These are phyloP conservation scores for Bungarus multicinctus DNA, from an alignment of 2,113 vertebrate genomes.

Conservation along the genomic window DNA sequence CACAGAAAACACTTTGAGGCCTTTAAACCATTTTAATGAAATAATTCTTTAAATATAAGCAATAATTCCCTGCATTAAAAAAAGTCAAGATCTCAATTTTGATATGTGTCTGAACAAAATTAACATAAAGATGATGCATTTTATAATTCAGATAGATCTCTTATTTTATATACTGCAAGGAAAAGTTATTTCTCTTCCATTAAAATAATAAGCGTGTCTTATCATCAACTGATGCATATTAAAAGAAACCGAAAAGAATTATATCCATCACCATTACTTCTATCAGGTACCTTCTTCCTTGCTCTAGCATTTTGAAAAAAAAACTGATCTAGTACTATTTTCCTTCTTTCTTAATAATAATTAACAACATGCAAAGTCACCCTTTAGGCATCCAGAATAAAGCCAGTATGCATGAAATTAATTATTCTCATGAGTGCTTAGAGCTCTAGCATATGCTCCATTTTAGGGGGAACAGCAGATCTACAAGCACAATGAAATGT, in stretches of 20 bases:
- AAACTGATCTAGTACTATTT: not conserved
- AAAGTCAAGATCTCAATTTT: not conserved
- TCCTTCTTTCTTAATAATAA: not conserved
- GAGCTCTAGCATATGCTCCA: not conserved
- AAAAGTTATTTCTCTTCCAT: not conserved
- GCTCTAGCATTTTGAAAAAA: not conserved
- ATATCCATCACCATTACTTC: not conserved
- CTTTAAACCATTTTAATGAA: not conserved
- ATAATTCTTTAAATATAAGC: slow-evolving; percentile 1
- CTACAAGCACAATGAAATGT: not conserved
- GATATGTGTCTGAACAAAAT: not conserved
- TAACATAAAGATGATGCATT: not conserved
- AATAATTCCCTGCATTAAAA: not conserved
- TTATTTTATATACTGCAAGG: not conserved
- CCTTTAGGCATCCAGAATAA: not conserved
- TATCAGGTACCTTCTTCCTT: not conserved
- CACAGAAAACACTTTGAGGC: not conserved
- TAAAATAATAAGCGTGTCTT: not conserved
- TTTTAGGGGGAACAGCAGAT: not conserved
- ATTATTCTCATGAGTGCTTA: not conserved
- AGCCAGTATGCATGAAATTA: not conserved
- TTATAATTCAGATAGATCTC: not conserved
- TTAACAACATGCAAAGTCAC: not conserved
- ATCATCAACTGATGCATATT: not conserved
- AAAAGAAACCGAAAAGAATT: not conserved